These are phyloP conservation scores for Clitarchus hookeri DNA, from an alignment of 2,888 invertebrate genomes.

Conservation along the genomic window DNA sequence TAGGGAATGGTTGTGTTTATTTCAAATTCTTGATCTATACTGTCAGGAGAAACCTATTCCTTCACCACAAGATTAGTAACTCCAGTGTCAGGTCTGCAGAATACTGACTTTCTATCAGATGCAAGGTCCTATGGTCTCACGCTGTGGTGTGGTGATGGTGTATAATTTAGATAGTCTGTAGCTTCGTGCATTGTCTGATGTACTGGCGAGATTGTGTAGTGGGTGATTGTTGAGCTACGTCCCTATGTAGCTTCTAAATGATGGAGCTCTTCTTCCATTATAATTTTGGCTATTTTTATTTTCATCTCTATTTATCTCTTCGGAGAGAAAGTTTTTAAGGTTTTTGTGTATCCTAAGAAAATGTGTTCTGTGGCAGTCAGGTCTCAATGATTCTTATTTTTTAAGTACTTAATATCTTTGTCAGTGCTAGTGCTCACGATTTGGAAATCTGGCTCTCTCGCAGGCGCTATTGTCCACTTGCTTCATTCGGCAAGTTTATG, in stretches of 20 bases:
- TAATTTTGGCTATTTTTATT: constrained; percentile 18
- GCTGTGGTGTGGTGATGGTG: constrained; percentile 3
- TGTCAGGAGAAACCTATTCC: not conserved
- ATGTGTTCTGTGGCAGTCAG: constrained; percentile 19
- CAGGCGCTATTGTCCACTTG: not conserved
- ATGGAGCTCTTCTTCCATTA: not conserved
- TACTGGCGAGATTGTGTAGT: not conserved
- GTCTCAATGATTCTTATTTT: not conserved
- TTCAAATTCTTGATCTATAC: not conserved
- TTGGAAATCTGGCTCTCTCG: no score
- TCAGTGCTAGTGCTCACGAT: not conserved
- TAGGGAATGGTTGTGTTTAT: not conserved
- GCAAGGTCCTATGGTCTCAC: not conserved
- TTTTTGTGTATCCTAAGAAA: constrained; percentile 21
- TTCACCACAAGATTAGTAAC: not conserved
- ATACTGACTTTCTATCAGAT: not conserved
- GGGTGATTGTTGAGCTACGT: not conserved
- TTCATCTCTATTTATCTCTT: constrained; percentile 18
- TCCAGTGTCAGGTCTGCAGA: not conserved
- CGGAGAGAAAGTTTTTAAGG: constrained; percentile 16
- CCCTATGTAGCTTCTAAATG: not conserved
- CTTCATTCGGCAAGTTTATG: not conserved
- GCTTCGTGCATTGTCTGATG: not conserved
- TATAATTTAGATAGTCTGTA: not conserved
- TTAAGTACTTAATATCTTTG: constrained; percentile 18